Evolutionary conservation across 2,113 vertebrate genomes (phyloP).

Genomic region (Nematolebias whitei): DNA sequence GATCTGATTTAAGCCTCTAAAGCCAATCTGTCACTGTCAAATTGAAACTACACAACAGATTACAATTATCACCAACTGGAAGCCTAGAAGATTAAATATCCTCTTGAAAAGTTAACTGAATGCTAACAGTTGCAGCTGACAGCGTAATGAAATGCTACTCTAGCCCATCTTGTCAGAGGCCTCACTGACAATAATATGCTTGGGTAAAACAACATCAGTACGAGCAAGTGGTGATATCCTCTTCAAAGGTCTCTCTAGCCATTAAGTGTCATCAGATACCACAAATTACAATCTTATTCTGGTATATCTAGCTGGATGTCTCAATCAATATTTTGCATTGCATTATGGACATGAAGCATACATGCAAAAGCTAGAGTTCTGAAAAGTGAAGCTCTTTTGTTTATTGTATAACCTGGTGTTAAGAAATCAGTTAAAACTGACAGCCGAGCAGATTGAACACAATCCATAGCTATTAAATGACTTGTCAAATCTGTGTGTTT

Average conservation of each 20-base stretch:
- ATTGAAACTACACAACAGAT: conserved; percentile 7
- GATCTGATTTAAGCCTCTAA: conserved; percentile 18
- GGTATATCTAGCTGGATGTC: not conserved
- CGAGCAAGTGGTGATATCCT: conserved; percentile 1
- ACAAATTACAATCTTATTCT: conserved; percentile 7
- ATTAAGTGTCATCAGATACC: conserved; percentile 18
- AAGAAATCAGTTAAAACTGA: too few relatives aligned
- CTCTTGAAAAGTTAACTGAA: conserved; percentile 30
- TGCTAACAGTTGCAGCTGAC: conserved; percentile 27
- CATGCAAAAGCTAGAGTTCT: not conserved
- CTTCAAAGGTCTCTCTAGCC: conserved; percentile 13
- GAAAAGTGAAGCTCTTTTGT: not conserved
- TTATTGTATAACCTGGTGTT: too few relatives aligned
- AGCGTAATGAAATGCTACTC: conserved; percentile 43
- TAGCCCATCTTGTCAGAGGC: conserved; percentile 18
- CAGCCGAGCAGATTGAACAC: too few relatives aligned
- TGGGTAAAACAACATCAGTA: conserved; percentile 6
- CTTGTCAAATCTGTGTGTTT: not conserved
- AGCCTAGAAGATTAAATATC: conserved; percentile 26
- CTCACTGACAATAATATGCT: conserved; percentile 15
- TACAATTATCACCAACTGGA: conserved; percentile 25
- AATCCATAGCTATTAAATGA: not conserved
- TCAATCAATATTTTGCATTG: not conserved
- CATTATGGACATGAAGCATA: not conserved
- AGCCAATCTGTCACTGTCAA: conserved; percentile 26